Conservation (phyloP, 2,113 vertebrate genomes). For the Mohoua ochrocephala region DNA sequence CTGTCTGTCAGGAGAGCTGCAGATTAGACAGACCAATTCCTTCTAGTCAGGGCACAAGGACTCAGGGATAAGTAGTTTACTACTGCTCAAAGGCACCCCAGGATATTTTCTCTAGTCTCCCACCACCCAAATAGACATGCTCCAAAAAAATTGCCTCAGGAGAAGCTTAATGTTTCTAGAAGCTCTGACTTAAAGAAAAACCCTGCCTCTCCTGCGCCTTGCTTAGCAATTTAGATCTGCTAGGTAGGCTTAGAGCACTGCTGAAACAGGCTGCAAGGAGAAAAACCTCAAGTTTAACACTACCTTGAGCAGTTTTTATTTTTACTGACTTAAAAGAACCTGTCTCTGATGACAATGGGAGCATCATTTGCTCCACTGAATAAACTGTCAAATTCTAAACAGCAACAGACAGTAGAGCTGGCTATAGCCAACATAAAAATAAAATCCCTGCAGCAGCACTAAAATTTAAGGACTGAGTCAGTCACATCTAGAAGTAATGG, state of each 20-base stretch:
- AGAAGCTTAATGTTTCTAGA: neutral
- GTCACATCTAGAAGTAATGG: neutral
- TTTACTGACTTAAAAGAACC: neutral
- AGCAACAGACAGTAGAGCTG: neutral
- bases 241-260: neutral
- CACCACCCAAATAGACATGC: fast-evolving
- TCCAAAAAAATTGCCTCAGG: neutral
- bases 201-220: neutral
- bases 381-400: neutral
- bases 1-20: neutral
- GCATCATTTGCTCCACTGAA: neutral
- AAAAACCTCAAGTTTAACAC: neutral
- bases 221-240: neutral
- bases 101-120: neutral
- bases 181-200: neutral
- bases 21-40: neutral
- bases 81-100: neutral
- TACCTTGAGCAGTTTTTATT: neutral
- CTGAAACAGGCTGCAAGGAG: neutral
- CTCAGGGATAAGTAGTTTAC: neutral
- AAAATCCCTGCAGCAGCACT: neutral
- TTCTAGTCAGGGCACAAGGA: neutral
- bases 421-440: neutral
- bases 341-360: neutral
- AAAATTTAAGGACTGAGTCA: neutral